Evolutionary conservation across 2,888 invertebrate genomes (phyloP).

Genomic region (Stenichneumon culpator): DNA sequence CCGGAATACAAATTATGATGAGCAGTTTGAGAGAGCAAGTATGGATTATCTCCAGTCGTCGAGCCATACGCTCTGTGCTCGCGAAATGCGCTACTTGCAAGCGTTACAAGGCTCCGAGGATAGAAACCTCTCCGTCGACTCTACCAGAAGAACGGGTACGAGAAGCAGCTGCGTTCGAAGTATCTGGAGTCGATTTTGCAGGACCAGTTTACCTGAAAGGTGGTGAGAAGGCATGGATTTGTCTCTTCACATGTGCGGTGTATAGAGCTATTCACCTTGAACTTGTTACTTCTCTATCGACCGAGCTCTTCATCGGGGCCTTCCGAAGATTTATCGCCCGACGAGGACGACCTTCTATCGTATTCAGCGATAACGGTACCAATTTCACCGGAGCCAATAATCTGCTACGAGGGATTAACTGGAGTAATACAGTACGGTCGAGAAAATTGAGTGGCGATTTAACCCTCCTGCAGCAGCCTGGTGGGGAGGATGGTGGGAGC

Average conservation of each 20-base stretch:
- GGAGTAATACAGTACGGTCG: slow-evolving; percentile 5
- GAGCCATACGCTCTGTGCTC: slow-evolving; percentile 52
- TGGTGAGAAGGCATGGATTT: slow-evolving; percentile 76
- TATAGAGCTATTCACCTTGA: slow-evolving; percentile 83
- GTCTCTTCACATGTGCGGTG: slow-evolving; percentile 81
- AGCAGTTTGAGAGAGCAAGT: slow-evolving; percentile 55
- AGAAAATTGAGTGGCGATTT: slow-evolving; percentile 61
- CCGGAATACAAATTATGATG: slow-evolving; percentile 61
- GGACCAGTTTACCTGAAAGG: slow-evolving; percentile 78
- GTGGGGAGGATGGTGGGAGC: slow-evolving; percentile 64
- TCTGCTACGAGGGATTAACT: slow-evolving; percentile 34
- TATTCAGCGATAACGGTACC: slow-evolving; percentile 65
- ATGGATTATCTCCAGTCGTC: slow-evolving; percentile 62
- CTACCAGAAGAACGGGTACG: slow-evolving; percentile 59
- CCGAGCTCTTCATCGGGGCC: slow-evolving; percentile 74
- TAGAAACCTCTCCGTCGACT: slow-evolving; percentile 37
- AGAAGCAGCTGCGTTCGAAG: slow-evolving; percentile 66
- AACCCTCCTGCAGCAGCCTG: slow-evolving; percentile 63
- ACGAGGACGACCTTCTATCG: slow-evolving; percentile 53
- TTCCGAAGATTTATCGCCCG: slow-evolving; percentile 69
- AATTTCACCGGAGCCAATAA: slow-evolving; percentile 61
- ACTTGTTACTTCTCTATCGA: slow-evolving; percentile 75
- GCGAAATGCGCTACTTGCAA: slow-evolving; percentile 53
- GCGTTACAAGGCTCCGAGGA: slow-evolving; percentile 24
- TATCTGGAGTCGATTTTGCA: slow-evolving; percentile 77